These are phyloP conservation scores for Spisula solida DNA, from an alignment of 2,888 invertebrate species.

Conservation along the genomic window DNA sequence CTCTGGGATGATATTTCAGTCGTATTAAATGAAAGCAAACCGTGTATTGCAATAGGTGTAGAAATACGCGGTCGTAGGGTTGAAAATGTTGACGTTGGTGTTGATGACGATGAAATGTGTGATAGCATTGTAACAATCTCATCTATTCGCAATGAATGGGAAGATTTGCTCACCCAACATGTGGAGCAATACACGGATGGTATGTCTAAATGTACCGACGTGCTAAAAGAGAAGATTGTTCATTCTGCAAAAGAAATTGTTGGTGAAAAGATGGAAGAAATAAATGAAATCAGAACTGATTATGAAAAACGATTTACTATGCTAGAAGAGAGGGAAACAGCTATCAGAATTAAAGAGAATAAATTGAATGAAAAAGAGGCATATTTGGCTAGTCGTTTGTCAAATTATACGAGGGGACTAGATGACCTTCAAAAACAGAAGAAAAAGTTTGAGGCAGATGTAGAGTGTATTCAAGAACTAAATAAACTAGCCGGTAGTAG, in stretches of 20 bases:
- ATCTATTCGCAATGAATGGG: conserved; percentile 64
- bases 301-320: conserved; percentile 58
- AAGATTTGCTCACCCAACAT: conserved; percentile 52
- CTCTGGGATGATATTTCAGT: conserved; percentile 16
- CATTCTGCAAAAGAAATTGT: conserved; percentile 59
- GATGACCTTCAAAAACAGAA: conserved; percentile 67
- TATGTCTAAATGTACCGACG: conserved; percentile 38
- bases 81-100: background rate
- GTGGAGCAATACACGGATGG: conserved; percentile 59
- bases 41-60: conserved; percentile 35
- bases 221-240: conserved; percentile 50
- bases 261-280: conserved; percentile 55
- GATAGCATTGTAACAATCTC: conserved; percentile 66
- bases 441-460: conserved; percentile 69
- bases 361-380: conserved; percentile 50
- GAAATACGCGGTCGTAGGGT: conserved; percentile 49
- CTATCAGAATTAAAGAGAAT: conserved; percentile 39
- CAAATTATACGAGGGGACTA: conserved; percentile 59
- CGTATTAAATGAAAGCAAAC: background rate
- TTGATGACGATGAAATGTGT: conserved; percentile 31
- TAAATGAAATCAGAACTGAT: conserved; percentile 50
- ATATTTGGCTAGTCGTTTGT: conserved; percentile 44
- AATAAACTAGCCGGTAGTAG: conserved; percentile 73
- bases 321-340: conserved; percentile 47
- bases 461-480: conserved; percentile 65